phyloP scores from a whole-genome alignment of 2,797 vertebrate genomes.

The Gila robusta region DNA sequence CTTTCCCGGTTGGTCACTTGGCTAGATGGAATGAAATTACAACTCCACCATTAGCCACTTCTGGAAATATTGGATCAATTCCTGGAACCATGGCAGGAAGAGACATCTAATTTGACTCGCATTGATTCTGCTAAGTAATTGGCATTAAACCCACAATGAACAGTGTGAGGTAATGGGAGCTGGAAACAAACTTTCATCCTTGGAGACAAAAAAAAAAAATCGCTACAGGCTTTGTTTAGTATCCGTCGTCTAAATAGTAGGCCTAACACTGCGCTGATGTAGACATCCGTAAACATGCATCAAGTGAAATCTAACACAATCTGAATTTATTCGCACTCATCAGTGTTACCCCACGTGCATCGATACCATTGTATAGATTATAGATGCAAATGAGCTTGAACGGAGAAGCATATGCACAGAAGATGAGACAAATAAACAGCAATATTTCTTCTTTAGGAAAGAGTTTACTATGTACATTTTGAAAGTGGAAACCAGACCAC shows the following conservation, averaged over 20 bases:
- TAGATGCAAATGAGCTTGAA: not conserved
- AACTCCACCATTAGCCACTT: conserved; percentile 61
- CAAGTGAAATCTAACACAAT: not conserved
- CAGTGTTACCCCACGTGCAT: not conserved
- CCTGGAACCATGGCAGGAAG: conserved; percentile 67
- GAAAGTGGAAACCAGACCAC: conserved; percentile 32
- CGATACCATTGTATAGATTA: not conserved
- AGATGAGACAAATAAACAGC: conserved; percentile 7
- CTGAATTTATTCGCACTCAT: conserved; percentile 20
- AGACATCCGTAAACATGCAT: not conserved
- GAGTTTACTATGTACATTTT: conserved; percentile 51
- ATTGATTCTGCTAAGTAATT: conserved; percentile 67
- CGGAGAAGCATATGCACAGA: not conserved
- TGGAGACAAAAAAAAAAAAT: not conserved
- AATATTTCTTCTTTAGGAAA: conserved; percentile 37
- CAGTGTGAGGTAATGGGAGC: conserved; percentile 35
- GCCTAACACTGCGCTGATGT: not conserved
- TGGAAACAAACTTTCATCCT: conserved; percentile 40
- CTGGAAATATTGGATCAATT: conserved; percentile 74
- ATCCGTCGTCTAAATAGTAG: conserved; percentile 6
- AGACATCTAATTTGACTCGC: conserved; percentile 66
- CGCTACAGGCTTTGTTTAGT: not conserved
- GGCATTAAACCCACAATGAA: conserved; percentile 66
- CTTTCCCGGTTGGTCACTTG: conserved; percentile 54
- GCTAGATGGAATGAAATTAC: conserved; percentile 69